Evolutionary conservation across 2,797 vertebrate genomes (phyloP), one percentile per base, ranked within the genome.

Genomic region (Clarias platycephalus): DNA sequence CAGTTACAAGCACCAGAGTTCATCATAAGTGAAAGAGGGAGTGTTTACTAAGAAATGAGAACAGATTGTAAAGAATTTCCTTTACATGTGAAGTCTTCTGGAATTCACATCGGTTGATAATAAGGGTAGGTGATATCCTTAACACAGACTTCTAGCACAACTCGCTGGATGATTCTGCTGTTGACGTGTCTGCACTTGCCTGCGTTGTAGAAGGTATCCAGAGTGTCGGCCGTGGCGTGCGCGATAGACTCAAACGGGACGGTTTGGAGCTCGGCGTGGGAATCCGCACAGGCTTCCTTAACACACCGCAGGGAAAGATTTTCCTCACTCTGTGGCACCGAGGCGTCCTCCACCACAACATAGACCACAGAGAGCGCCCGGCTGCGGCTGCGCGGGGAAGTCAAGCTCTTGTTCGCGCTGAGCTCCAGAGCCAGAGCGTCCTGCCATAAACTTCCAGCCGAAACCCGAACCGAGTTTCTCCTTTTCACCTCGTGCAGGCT

Each of bases 191-290:
- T 20, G 34, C 62, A 94, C 96, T 96, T 94, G 96, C 97, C 97
- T 85, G 97, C 96, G 24, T 97, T 97, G 92, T 97, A 98, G 93
- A 98, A 97, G 40, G 86, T 90, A 77, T 97, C 96, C 86, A 97
- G 90, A 15, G 95, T 91, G 7, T 92, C 89, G 0, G 96, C 93
- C 60, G 95, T 93, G 0, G 96, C 96, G 67, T 96, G 88, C 0
- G 94, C 94, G 34, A 97, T 90, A 1, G 92, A 94, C 81, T 93
- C 95, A 1, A 95, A 95, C 0, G 95, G 91, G 34, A 97, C 89
- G 5, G 91, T 90, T 49, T 88, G 86, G 57, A 97, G 91, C 16
- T 84, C 81, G 1, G 95, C 93, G 82, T 92, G 94, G 44, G 93
- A 90, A 83, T 93, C 90, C 22, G 89, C 79, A 89, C 96, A 97